Base-by-base conservation (phyloP, 2,888 invertebrate species). In the Chrysodeixis includens region DNA sequence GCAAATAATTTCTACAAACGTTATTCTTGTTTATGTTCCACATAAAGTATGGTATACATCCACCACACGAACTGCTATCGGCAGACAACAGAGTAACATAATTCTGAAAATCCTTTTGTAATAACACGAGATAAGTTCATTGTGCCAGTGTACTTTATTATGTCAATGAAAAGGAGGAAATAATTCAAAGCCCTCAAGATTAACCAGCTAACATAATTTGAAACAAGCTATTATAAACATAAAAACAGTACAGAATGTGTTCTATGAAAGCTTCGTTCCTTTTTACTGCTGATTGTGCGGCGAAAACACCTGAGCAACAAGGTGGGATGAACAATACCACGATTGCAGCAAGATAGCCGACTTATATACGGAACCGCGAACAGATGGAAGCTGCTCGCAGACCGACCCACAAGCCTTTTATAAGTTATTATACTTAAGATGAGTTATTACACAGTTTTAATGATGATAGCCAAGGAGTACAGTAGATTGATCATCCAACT, bases 211-310 rank as follows among this genome's bases (percentile, higher is more conserved):
- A 66, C 71, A 75, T 77, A 81, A 78, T 79, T 76, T 75, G 69
- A 83, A 81, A 78, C 74, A 74, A 73, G 83, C 76, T 74, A 78
- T 86, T 85, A 85, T 73, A 81, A 78, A 83, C 83, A 82, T 84
- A 84, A 85, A 85, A 83, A 86, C 83, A 73, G 72, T 79, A 35
- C 83, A 84, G 85, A 86, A 87, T 86, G 85, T 85, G 86, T 86
- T 86, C 81, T 79, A 79, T 75, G 82, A 83, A 85, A 85, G 86
- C 85, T 88, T 84, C 89, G 86, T 92, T 90, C 84, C 84, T 87
- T 92, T 93, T 93, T 92, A 93, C 90, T 93, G 93, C 93, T 90
- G 90, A 93, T 93, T 92, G 92, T 89, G 88, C 84, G 87, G 86
- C 80, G 82, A 80, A 83, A 86, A 88, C 93, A 93, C 93, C 93